phyloP scores from a whole-genome alignment of 2,113 vertebrate genomes.

The Ciconia maguari region DNA sequence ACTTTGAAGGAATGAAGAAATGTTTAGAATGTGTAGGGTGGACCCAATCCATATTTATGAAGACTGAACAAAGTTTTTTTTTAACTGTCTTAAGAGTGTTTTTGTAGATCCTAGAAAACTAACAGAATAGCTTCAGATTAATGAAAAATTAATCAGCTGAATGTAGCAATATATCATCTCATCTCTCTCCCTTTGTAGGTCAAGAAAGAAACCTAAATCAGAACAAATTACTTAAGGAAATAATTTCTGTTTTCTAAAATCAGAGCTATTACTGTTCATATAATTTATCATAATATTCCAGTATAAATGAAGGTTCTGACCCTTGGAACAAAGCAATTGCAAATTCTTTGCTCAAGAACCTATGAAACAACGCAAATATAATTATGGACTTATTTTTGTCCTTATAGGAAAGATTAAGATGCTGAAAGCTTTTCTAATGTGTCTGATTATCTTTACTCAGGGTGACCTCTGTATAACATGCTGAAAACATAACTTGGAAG shows the following conservation, averaged over 20 bases:
- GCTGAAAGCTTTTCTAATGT: neutral
- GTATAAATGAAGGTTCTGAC: neutral
- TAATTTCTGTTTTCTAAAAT: neutral
- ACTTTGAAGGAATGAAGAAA: neutral
- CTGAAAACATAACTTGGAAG: neutral
- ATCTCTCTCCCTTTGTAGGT: neutral
- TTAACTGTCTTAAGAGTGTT: neutral
- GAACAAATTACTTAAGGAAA: neutral
- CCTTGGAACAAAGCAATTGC: neutral
- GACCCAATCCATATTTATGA: neutral
- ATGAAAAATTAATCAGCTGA: neutral
- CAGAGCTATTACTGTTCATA: neutral
- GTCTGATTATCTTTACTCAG: neutral
- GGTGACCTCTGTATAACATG: neutral
- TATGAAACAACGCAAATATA: neutral
- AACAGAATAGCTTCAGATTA: neutral
- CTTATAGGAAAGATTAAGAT: neutral
- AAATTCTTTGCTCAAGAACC: neutral
- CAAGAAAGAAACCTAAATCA: neutral
- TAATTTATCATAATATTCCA: neutral
- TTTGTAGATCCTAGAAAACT: neutral
- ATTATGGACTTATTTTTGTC: neutral
- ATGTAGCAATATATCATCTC: neutral
- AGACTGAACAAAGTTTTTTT: neutral
- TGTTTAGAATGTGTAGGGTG: neutral